phyloP scores from a whole-genome alignment of 2,113 vertebrate species.

The Protobothrops flavoviridis region DNA sequence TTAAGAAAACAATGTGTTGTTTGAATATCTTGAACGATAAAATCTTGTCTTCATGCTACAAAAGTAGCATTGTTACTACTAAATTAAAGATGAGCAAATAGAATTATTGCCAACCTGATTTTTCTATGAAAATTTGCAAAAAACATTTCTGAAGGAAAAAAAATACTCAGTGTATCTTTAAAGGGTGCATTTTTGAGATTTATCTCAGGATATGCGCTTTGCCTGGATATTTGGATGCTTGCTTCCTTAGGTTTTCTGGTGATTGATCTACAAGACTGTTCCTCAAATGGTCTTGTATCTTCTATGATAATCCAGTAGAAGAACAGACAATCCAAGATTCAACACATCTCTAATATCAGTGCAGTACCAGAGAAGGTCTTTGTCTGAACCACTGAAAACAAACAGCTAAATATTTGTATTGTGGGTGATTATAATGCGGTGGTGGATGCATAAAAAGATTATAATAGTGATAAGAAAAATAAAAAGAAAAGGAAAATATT shows the following conservation, averaged over 20 bases:
- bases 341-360: not conserved
- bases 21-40: conserved; percentile 35
- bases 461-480: too few relatives aligned
- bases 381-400: not conserved
- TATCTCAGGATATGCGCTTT: not conserved
- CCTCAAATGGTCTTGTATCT: not conserved
- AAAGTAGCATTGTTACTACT: not conserved
- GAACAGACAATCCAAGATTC: not conserved
- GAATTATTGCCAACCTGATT: not conserved
- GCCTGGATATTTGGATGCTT: not conserved
- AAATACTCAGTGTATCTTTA: not conserved
- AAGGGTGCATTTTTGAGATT: not conserved
- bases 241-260: not conserved
- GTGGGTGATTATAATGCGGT: too few relatives aligned
- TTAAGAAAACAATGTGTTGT: not conserved
- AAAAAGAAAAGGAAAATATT: too few relatives aligned
- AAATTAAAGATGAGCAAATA: not conserved
- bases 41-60: conserved; percentile 13
- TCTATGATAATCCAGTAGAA: not conserved
- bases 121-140: not conserved
- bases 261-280: not conserved
- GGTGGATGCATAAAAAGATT: too few relatives aligned
- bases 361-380: not conserved
- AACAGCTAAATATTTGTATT: too few relatives aligned
- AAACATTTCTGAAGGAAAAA: not conserved